Evolutionary conservation across 2,113 vertebrate genomes (phyloP).

Genomic region (Mesitornis unicolor): DNA sequence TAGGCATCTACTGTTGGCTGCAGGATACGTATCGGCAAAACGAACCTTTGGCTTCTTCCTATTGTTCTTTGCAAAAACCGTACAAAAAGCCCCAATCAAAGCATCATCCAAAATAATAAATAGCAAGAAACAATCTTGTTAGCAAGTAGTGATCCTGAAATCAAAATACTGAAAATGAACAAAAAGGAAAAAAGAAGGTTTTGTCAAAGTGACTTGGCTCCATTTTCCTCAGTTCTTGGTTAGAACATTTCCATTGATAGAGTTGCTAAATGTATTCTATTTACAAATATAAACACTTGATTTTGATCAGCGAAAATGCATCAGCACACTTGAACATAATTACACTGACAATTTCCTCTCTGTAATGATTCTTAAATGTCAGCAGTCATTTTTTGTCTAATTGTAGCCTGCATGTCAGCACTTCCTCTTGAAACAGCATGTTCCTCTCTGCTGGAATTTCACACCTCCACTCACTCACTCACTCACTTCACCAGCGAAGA

Average conservation of each 20-base stretch:
- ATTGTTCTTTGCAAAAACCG: background rate
- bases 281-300: slow-evolving; percentile 65
- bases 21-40: background rate
- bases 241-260: slow-evolving; percentile 28
- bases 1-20: background rate
- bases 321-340: slow-evolving; percentile 61
- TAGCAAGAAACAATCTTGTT: background rate
- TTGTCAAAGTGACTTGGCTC: background rate
- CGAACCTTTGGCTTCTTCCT: background rate
- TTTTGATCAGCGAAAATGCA: slow-evolving; percentile 63
- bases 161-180: background rate
- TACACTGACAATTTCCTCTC: slow-evolving; percentile 64
- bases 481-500: slow-evolving; percentile 49
- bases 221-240: background rate
- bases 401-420: slow-evolving; percentile 64
- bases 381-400: slow-evolving; percentile 69
- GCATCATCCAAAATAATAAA: background rate
- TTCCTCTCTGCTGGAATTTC: slow-evolving; percentile 70
- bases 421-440: slow-evolving; percentile 60
- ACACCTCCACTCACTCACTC: slow-evolving; percentile 61
- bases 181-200: background rate
- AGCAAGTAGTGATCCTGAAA: background rate
- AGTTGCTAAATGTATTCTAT: slow-evolving; percentile 50
- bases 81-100: background rate
- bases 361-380: slow-evolving; percentile 72